A percentile compares a stretch with the other conserved stretches of the same genome.
These are phyloP conservation scores for Nilaparvata lugens DNA, from an alignment of 1,140 invertebrate genomes.

Conservation along the genomic window DNA sequence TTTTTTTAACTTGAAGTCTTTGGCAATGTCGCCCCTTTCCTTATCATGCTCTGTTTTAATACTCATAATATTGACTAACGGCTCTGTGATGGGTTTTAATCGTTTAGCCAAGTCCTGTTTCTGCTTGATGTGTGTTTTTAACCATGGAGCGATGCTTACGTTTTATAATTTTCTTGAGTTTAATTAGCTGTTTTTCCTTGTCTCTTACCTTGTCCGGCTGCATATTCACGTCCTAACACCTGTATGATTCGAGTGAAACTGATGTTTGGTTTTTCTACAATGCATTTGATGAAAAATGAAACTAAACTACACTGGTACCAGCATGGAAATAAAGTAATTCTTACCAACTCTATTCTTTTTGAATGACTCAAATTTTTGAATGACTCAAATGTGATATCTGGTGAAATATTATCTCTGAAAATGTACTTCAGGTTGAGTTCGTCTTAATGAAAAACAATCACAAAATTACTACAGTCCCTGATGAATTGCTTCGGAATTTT, in stretches of 20 bases:
- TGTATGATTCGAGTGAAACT: no score
- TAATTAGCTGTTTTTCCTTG: not conserved
- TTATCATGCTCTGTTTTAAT: no score
- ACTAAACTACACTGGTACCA: no score
- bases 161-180: slow-evolving; percentile 2
- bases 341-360: not conserved
- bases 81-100: not conserved
- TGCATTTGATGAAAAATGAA: no score
- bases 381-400: slow-evolving; percentile 3
- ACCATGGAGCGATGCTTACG: slow-evolving; percentile 15
- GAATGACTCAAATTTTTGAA: slow-evolving; percentile 8
- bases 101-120: slow-evolving; percentile 15
- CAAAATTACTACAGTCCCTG: slow-evolving; percentile 34
- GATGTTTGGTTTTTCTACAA: no score
- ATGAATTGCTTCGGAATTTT: slow-evolving; percentile 35
- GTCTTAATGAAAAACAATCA: slow-evolving; percentile 36
- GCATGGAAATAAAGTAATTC: not conserved
- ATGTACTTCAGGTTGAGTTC: slow-evolving; percentile 34
- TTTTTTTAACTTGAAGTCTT: no score
- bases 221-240: not conserved
- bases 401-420: slow-evolving; percentile 34
- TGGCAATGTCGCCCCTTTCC: no score
- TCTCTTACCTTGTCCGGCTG: not conserved
- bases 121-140: slow-evolving; percentile 9
- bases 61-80: not conserved